Evolutionary conservation across 2,888 invertebrate genomes (phyloP).

Genomic region (Agrotis ipsilon): DNA sequence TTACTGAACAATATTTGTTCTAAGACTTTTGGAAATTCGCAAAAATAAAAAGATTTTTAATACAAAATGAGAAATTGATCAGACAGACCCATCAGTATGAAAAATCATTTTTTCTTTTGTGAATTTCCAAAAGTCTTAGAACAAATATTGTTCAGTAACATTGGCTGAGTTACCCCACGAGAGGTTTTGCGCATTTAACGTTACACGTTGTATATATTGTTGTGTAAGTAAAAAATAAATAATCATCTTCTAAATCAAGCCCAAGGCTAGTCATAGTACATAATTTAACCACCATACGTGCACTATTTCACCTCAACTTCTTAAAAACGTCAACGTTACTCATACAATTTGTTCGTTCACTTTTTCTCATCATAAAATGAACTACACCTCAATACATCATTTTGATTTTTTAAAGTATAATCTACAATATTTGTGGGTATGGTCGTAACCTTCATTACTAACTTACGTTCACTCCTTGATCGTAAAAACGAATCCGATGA

Average conservation of each 20-base stretch:
- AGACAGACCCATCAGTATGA: no score
- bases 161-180: no score
- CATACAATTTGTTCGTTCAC: conserved; percentile 34
- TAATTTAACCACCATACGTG: neutral
- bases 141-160: no score
- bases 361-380: conserved; percentile 62
- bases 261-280: neutral
- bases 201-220: no score
- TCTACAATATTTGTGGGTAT: conserved; percentile 53
- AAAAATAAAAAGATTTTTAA: no score
- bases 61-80: no score
- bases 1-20: no score
- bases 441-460: conserved; percentile 53
- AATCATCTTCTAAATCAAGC: neutral
- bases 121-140: no score
- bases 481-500: conserved; percentile 72
- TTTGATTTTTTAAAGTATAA: conserved; percentile 54
- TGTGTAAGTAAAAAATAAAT: neutral
- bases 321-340: conserved; percentile 45
- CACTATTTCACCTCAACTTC: conserved; percentile 19
- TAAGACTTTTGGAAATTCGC: no score
- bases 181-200: no score
- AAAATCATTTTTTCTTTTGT: no score
- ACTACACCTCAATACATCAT: conserved; percentile 57
- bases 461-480: conserved; percentile 63